phyloP scores from a whole-genome alignment of 1,140 invertebrate genomes.

The Aphidius gifuensis region DNA sequence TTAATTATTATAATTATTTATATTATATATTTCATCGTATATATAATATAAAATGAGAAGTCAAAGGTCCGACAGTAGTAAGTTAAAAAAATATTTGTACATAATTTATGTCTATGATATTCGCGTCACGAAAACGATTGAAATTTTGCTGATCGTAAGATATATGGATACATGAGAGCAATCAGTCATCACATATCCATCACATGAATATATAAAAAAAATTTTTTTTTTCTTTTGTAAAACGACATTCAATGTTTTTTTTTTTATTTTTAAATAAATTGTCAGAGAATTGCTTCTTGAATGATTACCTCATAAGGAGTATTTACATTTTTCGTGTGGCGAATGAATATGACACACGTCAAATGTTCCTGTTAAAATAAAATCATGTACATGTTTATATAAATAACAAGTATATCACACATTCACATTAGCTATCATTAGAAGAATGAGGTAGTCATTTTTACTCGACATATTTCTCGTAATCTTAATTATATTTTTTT shows the following conservation, averaged over 20 bases:
- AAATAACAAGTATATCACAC: no score
- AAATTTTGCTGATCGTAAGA: constrained; percentile 27
- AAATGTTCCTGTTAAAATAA: not conserved
- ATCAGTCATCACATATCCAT: constrained; percentile 33
- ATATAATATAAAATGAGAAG: no score
- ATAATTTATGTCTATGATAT: constrained; percentile 17
- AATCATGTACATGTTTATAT: no score
- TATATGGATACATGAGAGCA: constrained; percentile 27
- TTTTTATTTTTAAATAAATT: no score
- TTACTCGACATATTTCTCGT: no score
- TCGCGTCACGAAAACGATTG: constrained; percentile 37
- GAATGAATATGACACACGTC: constrained; percentile 35
- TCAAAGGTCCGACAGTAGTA: no score
- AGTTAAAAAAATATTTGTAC: no score
- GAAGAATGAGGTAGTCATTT: no score
- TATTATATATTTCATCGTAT: no score
- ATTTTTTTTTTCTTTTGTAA: constrained; percentile 10
- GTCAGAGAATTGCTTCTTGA: constrained; percentile 21
- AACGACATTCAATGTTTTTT: constrained; percentile 26
- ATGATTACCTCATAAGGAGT: constrained; percentile 29
- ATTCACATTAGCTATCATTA: no score
- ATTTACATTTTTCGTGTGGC: constrained; percentile 40
- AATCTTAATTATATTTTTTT: no score
- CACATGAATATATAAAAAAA: constrained; percentile 13
- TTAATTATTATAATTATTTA: no score